phyloP scores from a whole-genome alignment of 2,797 vertebrate genomes.

The Hyperoplus lanceolatus region DNA sequence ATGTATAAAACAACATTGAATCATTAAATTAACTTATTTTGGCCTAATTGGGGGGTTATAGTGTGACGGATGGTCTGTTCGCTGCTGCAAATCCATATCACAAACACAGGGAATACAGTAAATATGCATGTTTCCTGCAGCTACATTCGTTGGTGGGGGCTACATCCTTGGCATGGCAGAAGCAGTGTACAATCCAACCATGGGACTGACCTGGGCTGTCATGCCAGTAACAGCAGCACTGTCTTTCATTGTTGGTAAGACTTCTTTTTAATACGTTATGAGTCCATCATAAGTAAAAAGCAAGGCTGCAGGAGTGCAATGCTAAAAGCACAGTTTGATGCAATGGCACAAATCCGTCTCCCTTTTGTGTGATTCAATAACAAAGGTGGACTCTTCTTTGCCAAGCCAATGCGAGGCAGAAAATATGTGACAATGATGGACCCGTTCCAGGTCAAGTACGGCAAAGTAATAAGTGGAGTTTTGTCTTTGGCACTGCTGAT shows the following conservation, averaged over 20 bases:
- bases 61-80: background rate
- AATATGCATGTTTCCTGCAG: slow-evolving; percentile 58
- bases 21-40: background rate
- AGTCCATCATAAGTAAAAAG: background rate
- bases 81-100: background rate
- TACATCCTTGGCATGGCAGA: slow-evolving; percentile 83
- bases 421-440: slow-evolving; percentile 81
- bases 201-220: slow-evolving; percentile 84
- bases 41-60: background rate
- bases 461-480: slow-evolving; percentile 60
- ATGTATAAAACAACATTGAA: background rate
- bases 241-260: slow-evolving; percentile 83
- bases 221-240: slow-evolving; percentile 79
- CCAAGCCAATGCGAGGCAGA: slow-evolving; percentile 72
- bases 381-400: slow-evolving; percentile 76
- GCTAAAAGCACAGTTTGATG: background rate
- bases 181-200: slow-evolving; percentile 78
- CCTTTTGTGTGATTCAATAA: slow-evolving; percentile 14
- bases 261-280: background rate
- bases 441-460: slow-evolving; percentile 78
- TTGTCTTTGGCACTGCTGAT: slow-evolving; percentile 68
- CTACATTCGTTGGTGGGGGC: slow-evolving; percentile 86
- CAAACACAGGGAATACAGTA: background rate
- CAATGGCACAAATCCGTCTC: background rate
- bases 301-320: background rate